A percentile compares a stretch with the other conserved stretches of the same genome.
phyloP scores from a whole-genome alignment of 1,140 invertebrate species.

The Andricus grossulariae region DNA sequence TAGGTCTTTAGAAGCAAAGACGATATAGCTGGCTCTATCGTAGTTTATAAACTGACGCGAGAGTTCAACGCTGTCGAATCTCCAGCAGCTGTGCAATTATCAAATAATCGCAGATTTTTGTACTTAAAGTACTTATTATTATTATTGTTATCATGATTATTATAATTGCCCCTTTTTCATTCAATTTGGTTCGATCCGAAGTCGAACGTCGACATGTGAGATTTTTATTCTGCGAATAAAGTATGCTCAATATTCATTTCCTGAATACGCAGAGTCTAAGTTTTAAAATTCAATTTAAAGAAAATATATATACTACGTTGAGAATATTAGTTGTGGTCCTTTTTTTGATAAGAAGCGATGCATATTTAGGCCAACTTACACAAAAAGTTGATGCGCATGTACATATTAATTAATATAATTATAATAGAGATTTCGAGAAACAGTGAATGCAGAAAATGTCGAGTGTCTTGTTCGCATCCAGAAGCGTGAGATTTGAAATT shows the following conservation, averaged over 20 bases:
- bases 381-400: neutral
- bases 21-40: conserved; percentile 73
- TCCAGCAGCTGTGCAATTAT: conserved; percentile 34
- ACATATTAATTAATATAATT: neutral
- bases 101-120: conserved; percentile 29
- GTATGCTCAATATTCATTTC: conserved; percentile 19
- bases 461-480: neutral
- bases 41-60: conserved; percentile 67
- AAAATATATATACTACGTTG: neutral
- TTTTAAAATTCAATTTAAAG: neutral
- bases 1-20: conserved; percentile 64
- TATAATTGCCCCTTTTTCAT: neutral
- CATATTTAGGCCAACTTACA: neutral
- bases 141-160: neutral
- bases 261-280: neutral
- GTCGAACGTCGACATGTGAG: neutral
- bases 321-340: neutral
- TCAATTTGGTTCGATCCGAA: neutral
- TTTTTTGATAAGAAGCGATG: neutral
- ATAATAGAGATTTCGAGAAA: conserved; percentile 1
- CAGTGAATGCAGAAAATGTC: conserved; percentile 1
- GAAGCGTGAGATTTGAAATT: neutral
- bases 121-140: neutral
- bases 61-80: conserved; percentile 62
- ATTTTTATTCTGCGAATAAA: conserved; percentile 20